A percentile compares a stretch with the other conserved stretches of the same genome.
phyloP scores from a whole-genome alignment of 2,113 vertebrate species.

The Coptodon rendalli region DNA sequence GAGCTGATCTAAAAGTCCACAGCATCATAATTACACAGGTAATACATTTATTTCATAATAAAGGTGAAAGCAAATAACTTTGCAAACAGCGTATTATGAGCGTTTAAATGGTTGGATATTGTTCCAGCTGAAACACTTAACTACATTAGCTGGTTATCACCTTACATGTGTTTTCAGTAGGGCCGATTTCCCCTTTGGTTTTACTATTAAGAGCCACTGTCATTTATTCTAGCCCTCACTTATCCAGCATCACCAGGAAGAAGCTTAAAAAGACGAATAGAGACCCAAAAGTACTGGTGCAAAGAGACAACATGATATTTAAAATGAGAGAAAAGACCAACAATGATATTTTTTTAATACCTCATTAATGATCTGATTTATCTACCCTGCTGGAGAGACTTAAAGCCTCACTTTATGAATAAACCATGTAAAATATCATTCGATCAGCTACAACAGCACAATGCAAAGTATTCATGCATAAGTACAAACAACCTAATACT shows the following conservation, averaged over 20 bases:
- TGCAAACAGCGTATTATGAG: neutral
- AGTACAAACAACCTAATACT: neutral
- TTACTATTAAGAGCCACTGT: neutral
- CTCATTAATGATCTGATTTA: neutral
- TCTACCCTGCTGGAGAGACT: neutral
- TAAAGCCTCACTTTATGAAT: neutral
- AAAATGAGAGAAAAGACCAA: neutral
- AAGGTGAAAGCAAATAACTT: neutral
- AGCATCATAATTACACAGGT: neutral
- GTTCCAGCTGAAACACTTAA: neutral
- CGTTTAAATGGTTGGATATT: neutral
- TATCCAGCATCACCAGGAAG: neutral
- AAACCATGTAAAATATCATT: neutral
- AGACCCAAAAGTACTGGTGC: neutral
- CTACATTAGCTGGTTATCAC: neutral
- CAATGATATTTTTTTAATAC: neutral
- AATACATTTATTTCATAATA: neutral
- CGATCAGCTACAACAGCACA: neutral
- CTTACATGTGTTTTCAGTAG: neutral
- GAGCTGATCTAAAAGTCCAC: neutral
- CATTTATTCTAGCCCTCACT: neutral
- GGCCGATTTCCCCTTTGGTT: neutral
- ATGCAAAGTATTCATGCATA: neutral
- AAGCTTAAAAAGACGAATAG: neutral
- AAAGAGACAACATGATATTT: neutral